Conservation (phyloP, 2,888 invertebrate genomes). For the Subacronicta megacephala region DNA sequence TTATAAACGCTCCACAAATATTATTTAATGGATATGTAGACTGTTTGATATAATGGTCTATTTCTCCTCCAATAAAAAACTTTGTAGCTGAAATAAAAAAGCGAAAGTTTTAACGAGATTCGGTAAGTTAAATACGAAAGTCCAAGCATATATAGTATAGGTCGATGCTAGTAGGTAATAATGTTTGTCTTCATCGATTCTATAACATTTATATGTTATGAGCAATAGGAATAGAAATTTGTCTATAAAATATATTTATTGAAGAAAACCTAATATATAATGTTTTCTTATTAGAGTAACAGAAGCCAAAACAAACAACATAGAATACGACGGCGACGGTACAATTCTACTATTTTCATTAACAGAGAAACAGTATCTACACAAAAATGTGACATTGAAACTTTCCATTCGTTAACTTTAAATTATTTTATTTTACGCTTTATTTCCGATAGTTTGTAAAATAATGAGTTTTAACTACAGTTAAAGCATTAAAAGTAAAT, state of each 20-base stretch:
- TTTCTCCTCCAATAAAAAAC: slow-evolving; percentile 47
- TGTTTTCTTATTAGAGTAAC: too few species aligned
- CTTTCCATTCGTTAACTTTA: not conserved
- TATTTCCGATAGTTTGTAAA: slow-evolving; percentile 12
- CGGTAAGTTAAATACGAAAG: slow-evolving; percentile 36
- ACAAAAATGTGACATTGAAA: not conserved
- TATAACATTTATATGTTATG: too few species aligned
- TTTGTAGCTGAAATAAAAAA: slow-evolving; percentile 44
- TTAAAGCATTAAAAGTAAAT: slow-evolving; percentile 14
- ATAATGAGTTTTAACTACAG: slow-evolving; percentile 11
- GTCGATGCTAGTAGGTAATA: too few species aligned
- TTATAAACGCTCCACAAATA: not conserved
- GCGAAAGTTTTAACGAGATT: slow-evolving; percentile 56
- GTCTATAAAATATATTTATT: too few species aligned
- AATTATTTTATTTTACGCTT: not conserved
- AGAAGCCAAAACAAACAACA: too few species aligned
- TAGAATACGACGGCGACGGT: too few species aligned
- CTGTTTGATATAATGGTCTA: slow-evolving; percentile 20
- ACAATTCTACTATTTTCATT: too few species aligned
- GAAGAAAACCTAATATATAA: too few species aligned
- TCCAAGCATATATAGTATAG: slow-evolving; percentile 8
- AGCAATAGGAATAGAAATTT: too few species aligned
- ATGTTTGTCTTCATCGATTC: too few species aligned
- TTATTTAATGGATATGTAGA: slow-evolving; percentile 26
- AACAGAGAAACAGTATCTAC: not conserved